Evolutionary conservation across 2,113 vertebrate species (phyloP).

Genomic region (Columbina picui): DNA sequence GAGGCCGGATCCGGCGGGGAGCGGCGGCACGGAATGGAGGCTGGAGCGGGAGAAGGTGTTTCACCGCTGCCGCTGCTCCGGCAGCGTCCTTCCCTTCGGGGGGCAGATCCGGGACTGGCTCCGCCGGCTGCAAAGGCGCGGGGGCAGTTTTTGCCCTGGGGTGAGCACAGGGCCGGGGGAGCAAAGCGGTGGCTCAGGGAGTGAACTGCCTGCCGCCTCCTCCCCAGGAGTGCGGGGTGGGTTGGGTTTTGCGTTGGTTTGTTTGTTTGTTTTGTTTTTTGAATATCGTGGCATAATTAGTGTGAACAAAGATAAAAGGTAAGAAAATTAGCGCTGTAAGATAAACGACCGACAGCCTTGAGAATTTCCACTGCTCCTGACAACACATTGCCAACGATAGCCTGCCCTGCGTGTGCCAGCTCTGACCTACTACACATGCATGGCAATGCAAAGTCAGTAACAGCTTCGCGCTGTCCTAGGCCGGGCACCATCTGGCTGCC

Average conservation of each 20-base stretch:
- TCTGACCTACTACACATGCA: rapidly evolving
- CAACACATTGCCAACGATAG: neutral
- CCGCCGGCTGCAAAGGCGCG: too few relatives aligned
- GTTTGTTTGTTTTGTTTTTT: neutral
- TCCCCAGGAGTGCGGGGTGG: neutral
- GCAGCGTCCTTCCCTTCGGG: neutral
- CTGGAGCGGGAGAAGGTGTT: neutral
- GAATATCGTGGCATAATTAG: neutral
- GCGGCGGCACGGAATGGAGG: neutral
- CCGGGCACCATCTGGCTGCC: neutral
- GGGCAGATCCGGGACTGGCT: rapidly evolving
- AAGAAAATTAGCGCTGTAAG: neutral
- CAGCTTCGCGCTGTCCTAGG: neutral
- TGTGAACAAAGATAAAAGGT: neutral
- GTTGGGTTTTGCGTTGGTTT: neutral
- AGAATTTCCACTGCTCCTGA: neutral
- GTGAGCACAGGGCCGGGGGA: neutral
- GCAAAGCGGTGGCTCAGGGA: neutral
- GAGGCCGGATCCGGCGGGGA: rapidly evolving
- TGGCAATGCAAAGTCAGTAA: rapidly evolving
- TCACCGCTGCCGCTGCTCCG: rapidly evolving
- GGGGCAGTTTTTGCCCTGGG: too few relatives aligned
- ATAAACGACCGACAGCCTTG: neutral
- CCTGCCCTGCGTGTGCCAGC: neutral
- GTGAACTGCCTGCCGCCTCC: neutral